These are phyloP conservation scores for Exephanes ischioxanthus DNA, from an alignment of 2,888 invertebrate species.

Conservation along the genomic window DNA sequence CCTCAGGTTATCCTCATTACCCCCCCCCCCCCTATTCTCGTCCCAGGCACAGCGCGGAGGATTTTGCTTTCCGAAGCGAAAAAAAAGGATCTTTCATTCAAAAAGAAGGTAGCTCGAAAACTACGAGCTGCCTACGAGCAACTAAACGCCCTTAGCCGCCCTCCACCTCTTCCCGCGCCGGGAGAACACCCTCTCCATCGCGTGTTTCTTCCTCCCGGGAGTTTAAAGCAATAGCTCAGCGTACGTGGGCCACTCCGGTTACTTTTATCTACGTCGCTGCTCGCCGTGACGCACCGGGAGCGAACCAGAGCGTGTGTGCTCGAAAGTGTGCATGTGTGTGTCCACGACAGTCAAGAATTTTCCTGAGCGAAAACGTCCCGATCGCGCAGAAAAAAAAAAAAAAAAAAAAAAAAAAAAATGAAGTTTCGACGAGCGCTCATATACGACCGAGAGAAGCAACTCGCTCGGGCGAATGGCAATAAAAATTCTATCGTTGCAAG, in stretches of 20 bases:
- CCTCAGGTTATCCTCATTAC: too few relatives aligned
- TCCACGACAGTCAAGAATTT: constrained; percentile 8
- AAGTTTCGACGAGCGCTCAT: constrained; percentile 17
- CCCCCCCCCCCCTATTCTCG: too few relatives aligned
- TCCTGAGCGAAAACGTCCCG: neutral
- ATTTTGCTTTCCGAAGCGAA: too few relatives aligned
- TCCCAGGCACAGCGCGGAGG: too few relatives aligned
- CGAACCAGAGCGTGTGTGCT: neutral
- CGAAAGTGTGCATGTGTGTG: neutral
- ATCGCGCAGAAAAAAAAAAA: constrained; percentile 5
- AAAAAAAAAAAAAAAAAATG: constrained; percentile 26
- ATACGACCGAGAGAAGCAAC: constrained; percentile 25
- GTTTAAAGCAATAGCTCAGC: constrained; percentile 35
- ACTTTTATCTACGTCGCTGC: constrained; percentile 46
- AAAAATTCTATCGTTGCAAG: constrained; percentile 45
- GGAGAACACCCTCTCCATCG: constrained; percentile 9
- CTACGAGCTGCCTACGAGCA: neutral
- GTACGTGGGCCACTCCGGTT: constrained; percentile 31
- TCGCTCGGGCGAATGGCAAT: constrained; percentile 44
- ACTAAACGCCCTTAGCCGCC: neutral
- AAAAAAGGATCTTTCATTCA: too few relatives aligned
- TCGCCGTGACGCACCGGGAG: constrained; percentile 10
- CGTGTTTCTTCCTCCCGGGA: constrained; percentile 21
- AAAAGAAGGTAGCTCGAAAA: neutral
- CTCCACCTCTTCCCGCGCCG: neutral